A percentile compares a stretch with the other conserved stretches of the same genome.
phyloP scores from a whole-genome alignment of 1,140 invertebrate genomes.

The Leptinotarsa texana region DNA sequence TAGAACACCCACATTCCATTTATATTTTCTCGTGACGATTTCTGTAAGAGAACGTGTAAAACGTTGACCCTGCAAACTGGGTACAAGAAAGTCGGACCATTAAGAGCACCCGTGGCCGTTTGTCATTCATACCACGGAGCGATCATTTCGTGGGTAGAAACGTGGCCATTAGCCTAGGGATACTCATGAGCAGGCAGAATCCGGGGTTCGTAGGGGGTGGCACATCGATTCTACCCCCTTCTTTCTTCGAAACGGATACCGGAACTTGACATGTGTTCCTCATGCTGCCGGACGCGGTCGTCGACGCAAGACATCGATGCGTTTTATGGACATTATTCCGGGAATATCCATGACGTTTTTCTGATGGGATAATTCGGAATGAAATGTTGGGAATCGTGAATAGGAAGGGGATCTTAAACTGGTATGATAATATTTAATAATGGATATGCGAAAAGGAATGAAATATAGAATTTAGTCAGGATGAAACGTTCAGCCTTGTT shows the following conservation, averaged over 20 bases:
- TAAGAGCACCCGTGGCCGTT: conserved; percentile 46
- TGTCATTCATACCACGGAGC: conserved; percentile 47
- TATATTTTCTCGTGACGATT: neutral
- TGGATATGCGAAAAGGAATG: too few relatives aligned
- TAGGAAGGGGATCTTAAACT: too few relatives aligned
- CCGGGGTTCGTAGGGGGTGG: neutral
- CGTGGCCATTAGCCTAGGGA: conserved; percentile 44
- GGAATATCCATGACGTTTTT: conserved; percentile 26
- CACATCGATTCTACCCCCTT: conserved; percentile 41
- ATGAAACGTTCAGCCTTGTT: too few relatives aligned
- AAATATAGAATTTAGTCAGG: too few relatives aligned
- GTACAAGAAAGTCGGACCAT: conserved; percentile 37
- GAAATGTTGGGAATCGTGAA: neutral
- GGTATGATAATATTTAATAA: too few relatives aligned
- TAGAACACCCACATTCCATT: neutral
- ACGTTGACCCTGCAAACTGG: conserved; percentile 12
- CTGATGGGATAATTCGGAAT: neutral
- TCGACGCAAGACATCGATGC: conserved; percentile 35
- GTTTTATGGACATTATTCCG: conserved; percentile 42
- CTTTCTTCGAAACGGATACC: conserved; percentile 26
- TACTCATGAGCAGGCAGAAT: conserved; percentile 8
- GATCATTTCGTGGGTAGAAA: conserved; percentile 47
- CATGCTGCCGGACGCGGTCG: conserved; percentile 40
- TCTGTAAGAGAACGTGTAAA: conserved; percentile 10
- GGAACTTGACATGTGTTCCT: conserved; percentile 43